phyloP scores from a whole-genome alignment of 2,797 vertebrate genomes.

The Danio aesculapii region DNA sequence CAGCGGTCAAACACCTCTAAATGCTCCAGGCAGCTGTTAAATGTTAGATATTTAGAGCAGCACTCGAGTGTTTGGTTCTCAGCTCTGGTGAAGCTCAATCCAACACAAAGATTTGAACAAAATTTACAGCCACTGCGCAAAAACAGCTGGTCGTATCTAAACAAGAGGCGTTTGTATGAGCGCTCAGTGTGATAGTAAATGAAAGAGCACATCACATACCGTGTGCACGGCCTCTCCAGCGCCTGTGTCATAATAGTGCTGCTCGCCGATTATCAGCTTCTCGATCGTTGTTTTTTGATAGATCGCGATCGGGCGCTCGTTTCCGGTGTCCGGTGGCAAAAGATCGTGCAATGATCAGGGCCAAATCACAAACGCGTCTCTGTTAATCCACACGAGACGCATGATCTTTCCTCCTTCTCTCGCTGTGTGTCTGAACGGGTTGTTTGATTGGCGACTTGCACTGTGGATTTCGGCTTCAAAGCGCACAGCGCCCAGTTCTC shows the following conservation, averaged over 20 bases:
- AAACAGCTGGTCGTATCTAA: background rate
- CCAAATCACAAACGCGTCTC: background rate
- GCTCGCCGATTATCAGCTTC: conserved; percentile 34
- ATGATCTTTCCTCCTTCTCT: background rate
- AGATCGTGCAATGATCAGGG: conserved; percentile 4
- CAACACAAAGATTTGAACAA: background rate
- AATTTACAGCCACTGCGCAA: conserved; percentile 3
- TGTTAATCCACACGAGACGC: conserved; percentile 27
- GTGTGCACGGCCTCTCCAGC: conserved; percentile 39
- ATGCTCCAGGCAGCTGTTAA: background rate
- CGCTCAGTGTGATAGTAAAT: background rate
- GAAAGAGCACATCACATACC: conserved; percentile 42
- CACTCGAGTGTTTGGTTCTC: conserved; percentile 1
- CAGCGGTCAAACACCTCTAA: background rate
- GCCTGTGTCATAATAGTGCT: conserved; percentile 46
- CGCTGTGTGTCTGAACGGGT: conserved; percentile 28
- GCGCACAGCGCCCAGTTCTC: conserved; percentile 50
- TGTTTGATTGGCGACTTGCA: conserved; percentile 45
- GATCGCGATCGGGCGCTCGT: conserved; percentile 34
- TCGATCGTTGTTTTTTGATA: conserved; percentile 38
- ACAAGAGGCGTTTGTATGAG: background rate
- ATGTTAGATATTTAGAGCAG: background rate
- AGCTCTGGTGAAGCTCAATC: background rate
- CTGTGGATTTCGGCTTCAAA: conserved; percentile 37
- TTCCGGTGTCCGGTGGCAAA: conserved; percentile 25